These are phyloP conservation scores for Palythoa heliodiscus DNA, from an alignment of 92 coral and sea anemone genomes.

Conservation along the genomic window DNA sequence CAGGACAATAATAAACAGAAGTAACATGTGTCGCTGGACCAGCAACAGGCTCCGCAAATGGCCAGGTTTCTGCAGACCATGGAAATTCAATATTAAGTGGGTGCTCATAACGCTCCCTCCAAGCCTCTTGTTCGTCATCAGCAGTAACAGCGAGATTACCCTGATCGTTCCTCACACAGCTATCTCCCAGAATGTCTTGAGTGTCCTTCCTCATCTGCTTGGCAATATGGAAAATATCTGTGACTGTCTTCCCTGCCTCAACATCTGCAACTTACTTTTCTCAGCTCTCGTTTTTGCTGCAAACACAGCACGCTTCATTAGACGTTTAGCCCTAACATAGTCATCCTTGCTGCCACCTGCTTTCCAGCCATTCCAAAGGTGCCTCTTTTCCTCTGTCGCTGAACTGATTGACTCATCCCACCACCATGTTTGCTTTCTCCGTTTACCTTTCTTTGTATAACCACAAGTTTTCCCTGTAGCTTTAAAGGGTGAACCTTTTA, in stretches of 20 bases:
- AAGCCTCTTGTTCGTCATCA: slow-evolving; percentile 36
- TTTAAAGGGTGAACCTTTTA: slow-evolving; percentile 15
- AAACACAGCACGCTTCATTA: slow-evolving; percentile 29
- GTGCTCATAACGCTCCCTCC: slow-evolving; percentile 42
- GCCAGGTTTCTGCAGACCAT: slow-evolving; percentile 37
- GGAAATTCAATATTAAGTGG: slow-evolving; percentile 45
- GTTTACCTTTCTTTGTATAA: slow-evolving; percentile 33
- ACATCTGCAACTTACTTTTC: slow-evolving; percentile 13
- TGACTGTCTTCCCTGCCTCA: not conserved
- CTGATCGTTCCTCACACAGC: slow-evolving; percentile 43
- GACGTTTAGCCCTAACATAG: slow-evolving; percentile 31
- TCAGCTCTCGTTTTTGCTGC: slow-evolving; percentile 36
- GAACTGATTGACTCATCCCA: slow-evolving; percentile 44
- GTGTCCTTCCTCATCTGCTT: slow-evolving; percentile 45
- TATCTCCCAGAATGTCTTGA: slow-evolving; percentile 44
- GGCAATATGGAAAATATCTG: slow-evolving; percentile 37
- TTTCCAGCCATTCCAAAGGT: slow-evolving; percentile 42
- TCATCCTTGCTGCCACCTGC: slow-evolving; percentile 39
- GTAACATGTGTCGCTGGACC: slow-evolving; percentile 30
- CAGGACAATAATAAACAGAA: no score
- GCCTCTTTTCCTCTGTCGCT: slow-evolving; percentile 32
- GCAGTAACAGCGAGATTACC: slow-evolving; percentile 37
- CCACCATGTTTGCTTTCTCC: slow-evolving; percentile 55
- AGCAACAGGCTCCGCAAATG: slow-evolving; percentile 14
- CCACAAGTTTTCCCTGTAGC: slow-evolving; percentile 38